These are phyloP conservation scores for Thymelicus sylvestris DNA, from an alignment of 2,888 invertebrate species.

Conservation along the genomic window DNA sequence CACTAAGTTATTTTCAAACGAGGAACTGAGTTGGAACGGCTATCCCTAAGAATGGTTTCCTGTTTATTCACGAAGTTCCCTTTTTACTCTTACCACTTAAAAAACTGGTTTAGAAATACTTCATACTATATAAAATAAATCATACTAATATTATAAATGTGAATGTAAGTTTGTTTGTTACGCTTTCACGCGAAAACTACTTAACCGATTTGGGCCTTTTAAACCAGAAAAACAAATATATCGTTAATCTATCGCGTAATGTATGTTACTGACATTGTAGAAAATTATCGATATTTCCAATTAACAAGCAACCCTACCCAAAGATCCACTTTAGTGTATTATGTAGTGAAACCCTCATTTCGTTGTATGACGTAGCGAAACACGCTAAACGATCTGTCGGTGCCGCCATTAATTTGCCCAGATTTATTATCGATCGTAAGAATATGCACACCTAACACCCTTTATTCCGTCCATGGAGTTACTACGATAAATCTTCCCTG, in stretches of 20 bases:
- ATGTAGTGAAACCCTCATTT: slow-evolving; percentile 61
- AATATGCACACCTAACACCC: slow-evolving; percentile 55
- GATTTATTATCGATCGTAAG: slow-evolving; percentile 75
- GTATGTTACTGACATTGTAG: slow-evolving; percentile 1
- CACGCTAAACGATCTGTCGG: slow-evolving; percentile 78
- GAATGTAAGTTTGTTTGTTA: too few relatives aligned
- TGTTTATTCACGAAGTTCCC: too few relatives aligned
- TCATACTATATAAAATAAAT: too few relatives aligned
- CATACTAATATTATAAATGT: too few relatives aligned
- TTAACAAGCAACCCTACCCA: slow-evolving; percentile 44
- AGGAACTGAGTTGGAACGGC: too few relatives aligned
- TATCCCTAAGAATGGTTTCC: too few relatives aligned
- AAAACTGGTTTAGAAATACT: too few relatives aligned
- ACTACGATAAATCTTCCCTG: slow-evolving; percentile 46
- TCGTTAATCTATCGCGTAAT: neutral
- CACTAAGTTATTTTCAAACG: too few relatives aligned
- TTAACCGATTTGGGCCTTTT: too few relatives aligned
- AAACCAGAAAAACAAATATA: neutral
- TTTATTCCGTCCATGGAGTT: slow-evolving; percentile 43
- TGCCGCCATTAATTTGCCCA: slow-evolving; percentile 75
- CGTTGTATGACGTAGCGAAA: slow-evolving; percentile 72
- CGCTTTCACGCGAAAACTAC: too few relatives aligned
- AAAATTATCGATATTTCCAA: slow-evolving; percentile 31
- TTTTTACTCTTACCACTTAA: too few relatives aligned
- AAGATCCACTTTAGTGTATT: slow-evolving; percentile 47